Conservation (phyloP, 2,797 vertebrate genomes). For the Rhodeus uyekii region DNA sequence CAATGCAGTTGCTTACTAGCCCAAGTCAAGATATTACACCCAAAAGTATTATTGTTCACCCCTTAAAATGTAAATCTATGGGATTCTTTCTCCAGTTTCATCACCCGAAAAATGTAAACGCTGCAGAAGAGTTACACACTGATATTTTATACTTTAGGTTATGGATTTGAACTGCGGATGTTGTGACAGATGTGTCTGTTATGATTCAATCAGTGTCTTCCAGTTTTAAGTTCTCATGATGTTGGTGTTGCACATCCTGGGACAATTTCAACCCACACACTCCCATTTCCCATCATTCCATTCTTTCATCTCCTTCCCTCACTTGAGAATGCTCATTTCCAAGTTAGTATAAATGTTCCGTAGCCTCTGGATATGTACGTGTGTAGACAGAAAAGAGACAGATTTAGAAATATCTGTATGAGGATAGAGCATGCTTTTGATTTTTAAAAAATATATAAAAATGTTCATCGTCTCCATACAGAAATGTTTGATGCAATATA, state of each 20-base stretch:
- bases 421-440: no score
- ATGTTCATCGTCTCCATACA: no score
- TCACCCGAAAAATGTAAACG: constrained; percentile 1
- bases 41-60: neutral
- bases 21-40: neutral
- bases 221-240: constrained; percentile 14
- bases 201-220: constrained; percentile 17
- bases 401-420: neutral
- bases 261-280: constrained; percentile 45
- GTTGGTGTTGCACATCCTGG: constrained; percentile 24
- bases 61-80: neutral
- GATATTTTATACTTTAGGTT: constrained; percentile 1
- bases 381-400: neutral
- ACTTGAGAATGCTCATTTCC: constrained; percentile 57
- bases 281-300: constrained; percentile 24
- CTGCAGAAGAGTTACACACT: neutral
- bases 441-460: no score
- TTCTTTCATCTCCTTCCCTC: constrained; percentile 37
- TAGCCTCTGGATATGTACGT: constrained; percentile 33
- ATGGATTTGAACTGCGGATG: neutral
- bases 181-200: constrained; percentile 34
- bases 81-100: neutral
- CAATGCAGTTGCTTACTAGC: neutral
- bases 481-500: no score
- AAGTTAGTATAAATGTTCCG: constrained; percentile 34